Conservation (phyloP, 2,113 vertebrate species). For the Furnarius figulus region DNA sequence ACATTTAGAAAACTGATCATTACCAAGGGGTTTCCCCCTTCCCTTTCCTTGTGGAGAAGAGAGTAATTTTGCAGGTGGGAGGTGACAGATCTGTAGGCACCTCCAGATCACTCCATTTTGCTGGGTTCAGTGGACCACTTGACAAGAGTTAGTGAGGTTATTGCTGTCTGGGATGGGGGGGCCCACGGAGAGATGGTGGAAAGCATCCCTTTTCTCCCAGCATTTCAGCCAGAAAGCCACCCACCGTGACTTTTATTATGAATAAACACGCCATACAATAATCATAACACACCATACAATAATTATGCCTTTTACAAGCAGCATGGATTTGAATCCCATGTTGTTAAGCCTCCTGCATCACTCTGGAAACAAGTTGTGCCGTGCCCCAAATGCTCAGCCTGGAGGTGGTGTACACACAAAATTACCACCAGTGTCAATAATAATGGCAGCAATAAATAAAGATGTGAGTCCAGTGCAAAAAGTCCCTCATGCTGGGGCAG, state of each 20-base stretch:
- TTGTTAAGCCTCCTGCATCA: neutral
- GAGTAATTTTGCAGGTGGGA: slow-evolving; percentile 39
- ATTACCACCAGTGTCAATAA: neutral
- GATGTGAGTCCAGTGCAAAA: neutral
- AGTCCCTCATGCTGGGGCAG: neutral
- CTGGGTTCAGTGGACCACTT: slow-evolving; percentile 70
- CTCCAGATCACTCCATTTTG: slow-evolving; percentile 63
- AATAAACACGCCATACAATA: slow-evolving; percentile 51
- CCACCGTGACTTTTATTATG: slow-evolving; percentile 42
- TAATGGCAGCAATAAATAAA: neutral
- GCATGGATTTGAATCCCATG: neutral
- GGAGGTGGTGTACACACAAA: neutral
- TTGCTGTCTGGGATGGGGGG: slow-evolving; percentile 50
- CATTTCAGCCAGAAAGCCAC: slow-evolving; percentile 44
- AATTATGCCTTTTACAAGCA: slow-evolving; percentile 10
- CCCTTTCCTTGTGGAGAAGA: neutral
- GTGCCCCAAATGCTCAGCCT: neutral
- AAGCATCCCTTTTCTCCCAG: slow-evolving; percentile 50
- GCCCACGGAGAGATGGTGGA: slow-evolving; percentile 53
- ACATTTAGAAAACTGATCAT: neutral
- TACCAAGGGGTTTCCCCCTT: neutral
- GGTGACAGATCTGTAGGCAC: slow-evolving; percentile 66
- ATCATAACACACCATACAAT: slow-evolving; percentile 8
- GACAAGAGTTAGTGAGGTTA: slow-evolving; percentile 77
- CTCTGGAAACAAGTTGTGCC: neutral